Percentiles rank a stretch among this genome's conserved stretches.
Conservation (phyloP, 2,888 invertebrate species). For the Lasioglossum leucozonium region DNA sequence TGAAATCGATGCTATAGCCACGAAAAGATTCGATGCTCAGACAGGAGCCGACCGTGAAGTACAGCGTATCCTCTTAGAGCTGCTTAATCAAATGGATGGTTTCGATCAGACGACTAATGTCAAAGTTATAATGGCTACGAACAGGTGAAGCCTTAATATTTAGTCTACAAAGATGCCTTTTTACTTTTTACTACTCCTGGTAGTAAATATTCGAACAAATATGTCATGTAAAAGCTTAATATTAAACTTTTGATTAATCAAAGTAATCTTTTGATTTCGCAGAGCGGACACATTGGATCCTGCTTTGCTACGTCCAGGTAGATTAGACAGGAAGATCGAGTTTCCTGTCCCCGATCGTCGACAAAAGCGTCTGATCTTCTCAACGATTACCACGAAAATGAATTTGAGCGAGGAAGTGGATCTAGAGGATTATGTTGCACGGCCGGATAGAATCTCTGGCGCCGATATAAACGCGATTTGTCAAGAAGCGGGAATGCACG, state of each 20-base stretch:
- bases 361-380: conserved; percentile 98
- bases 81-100: conserved; percentile 99
- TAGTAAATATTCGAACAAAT: neutral
- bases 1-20: conserved; percentile 99
- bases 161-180: neutral
- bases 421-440: conserved; percentile 98
- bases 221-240: neutral
- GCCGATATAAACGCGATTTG: conserved; percentile 99
- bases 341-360: conserved; percentile 97
- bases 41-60: conserved; percentile 99
- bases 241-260: too few species aligned
- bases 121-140: conserved; percentile 90
- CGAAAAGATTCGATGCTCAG: conserved; percentile 99
- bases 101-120: conserved; percentile 99
- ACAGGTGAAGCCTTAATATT: conserved; percentile 74
- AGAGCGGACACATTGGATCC: conserved; percentile 99
- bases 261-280: conserved; percentile 56
- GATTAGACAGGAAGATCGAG: conserved; percentile 99
- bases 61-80: conserved; percentile 97
- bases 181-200: neutral
- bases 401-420: conserved; percentile 99
- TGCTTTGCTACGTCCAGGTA: conserved; percentile 96
- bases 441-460: conserved; percentile 99
- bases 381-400: conserved; percentile 98
- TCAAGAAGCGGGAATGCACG: conserved; percentile 99